Evolutionary conservation across 2,797 vertebrate species (phyloP), one percentile per base, ranked within the genome.

Genomic region (Clarias fuscus): DNA sequence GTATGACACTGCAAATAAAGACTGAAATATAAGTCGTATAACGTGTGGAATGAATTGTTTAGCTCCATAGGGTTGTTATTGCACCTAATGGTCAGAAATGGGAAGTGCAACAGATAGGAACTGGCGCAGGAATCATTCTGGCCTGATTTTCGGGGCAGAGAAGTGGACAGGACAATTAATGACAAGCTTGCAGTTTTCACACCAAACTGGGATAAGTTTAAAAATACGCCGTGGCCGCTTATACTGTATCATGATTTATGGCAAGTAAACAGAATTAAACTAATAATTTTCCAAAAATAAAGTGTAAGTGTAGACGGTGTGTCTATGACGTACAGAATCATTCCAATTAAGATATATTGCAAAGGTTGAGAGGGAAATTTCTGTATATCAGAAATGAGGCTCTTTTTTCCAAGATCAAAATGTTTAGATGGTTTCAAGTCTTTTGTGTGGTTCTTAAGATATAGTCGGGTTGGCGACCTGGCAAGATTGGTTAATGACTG

Each of bases 91-190:
- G 22, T 73, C 72, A n/a, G 14, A 73, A 73, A 73, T 73, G 22
- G 43, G 53, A 73, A 14, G 20, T 24, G 71, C 18, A 48, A 48
- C 40, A 24, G 7, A 7, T 56, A 53, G 13, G 13, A 24, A 43
- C 7, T 14, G 1, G 22, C 2, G 4, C 10, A 24, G 20, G 22
- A n/a, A 76, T 56, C 24, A 76, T 14, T 56, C 48, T 75, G 24
- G 4, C 6, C 7, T 6, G 48, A 53, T 3, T 17, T 27, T 56
- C 48, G 48, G 1, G 1, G 6, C 27, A 17, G 14, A 76, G 1
- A n/a, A 76, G 43, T 76, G 43, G 73, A 18, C n/a, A 56, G 73
- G 73, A 20, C 73, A 76, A n/a, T 77, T 77, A 33, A 77, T 59
- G 56, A 59, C 4, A 56, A 14, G 43, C 22, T 58, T 77, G 75